Evolutionary conservation across 2,113 vertebrate species (phyloP).

Genomic region (Emydura subglobosa): DNA sequence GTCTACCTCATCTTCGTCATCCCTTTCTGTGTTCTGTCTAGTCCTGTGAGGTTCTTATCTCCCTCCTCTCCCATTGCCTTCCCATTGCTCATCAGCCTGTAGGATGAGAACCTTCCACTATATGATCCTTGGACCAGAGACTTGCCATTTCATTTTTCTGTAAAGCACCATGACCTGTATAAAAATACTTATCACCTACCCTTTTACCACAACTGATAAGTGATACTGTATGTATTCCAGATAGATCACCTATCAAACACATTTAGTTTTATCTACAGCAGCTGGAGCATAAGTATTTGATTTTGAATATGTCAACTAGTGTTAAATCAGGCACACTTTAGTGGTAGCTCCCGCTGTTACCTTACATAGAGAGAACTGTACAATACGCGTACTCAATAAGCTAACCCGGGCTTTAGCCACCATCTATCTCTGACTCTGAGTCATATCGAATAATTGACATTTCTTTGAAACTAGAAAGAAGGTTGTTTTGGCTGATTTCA

Average conservation of each 20-base stretch:
- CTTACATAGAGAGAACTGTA: not conserved
- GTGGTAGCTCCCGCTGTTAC: rapidly evolving
- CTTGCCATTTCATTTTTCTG: not conserved
- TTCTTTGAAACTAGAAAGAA: not conserved
- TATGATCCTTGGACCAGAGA: not conserved
- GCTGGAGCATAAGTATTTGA: not conserved
- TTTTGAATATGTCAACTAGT: not conserved
- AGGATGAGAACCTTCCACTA: not conserved
- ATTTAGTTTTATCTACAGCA: not conserved
- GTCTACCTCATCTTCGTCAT: not conserved
- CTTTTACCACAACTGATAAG: not conserved
- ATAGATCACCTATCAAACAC: rapidly evolving
- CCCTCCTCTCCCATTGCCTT: not conserved
- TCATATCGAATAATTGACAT: not conserved
- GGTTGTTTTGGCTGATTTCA: not conserved
- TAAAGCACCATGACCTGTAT: not conserved
- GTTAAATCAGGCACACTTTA: not conserved
- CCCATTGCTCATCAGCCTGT: not conserved
- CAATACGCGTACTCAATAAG: not conserved
- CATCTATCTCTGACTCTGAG: rapidly evolving
- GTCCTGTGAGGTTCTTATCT: not conserved
- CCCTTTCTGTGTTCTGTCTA: not conserved
- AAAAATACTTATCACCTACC: not conserved
- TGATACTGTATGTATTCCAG: not conserved
- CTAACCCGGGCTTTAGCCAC: rapidly evolving